Conservation (phyloP, 2,797 vertebrate genomes). For the Avahi laniger region DNA sequence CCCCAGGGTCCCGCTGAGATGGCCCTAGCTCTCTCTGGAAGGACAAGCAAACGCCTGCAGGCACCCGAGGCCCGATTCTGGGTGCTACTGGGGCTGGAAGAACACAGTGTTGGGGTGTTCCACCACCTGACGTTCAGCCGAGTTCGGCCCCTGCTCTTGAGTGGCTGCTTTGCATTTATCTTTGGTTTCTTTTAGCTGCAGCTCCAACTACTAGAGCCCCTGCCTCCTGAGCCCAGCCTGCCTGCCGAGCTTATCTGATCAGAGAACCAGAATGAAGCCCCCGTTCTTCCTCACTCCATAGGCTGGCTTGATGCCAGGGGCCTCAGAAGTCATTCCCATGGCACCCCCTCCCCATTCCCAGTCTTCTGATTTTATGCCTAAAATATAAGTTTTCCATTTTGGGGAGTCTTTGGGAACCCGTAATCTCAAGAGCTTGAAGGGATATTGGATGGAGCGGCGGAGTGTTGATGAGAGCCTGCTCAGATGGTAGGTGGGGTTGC, state of each 20-base stretch:
- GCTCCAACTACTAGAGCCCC: not conserved
- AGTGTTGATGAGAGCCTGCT: not conserved
- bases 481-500: not conserved
- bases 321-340: not conserved
- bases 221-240: not conserved
- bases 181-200: not conserved
- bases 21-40: not conserved
- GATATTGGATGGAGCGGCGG: not conserved
- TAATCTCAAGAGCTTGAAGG: not conserved
- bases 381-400: not conserved
- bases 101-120: not conserved
- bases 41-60: not conserved
- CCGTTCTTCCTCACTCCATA: not conserved
- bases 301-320: not conserved
- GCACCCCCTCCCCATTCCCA: not conserved
- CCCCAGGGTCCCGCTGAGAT: not conserved
- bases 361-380: not conserved
- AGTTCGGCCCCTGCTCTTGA: not conserved
- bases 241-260: not conserved
- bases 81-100: not conserved
- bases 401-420: no score
- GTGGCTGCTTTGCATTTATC: not conserved
- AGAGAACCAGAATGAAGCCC: not conserved
- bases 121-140: not conserved
- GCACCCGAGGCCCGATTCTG: not conserved